Evolutionary conservation across 2,797 vertebrate genomes (phyloP).

Genomic region (Graptemys geographica): DNA sequence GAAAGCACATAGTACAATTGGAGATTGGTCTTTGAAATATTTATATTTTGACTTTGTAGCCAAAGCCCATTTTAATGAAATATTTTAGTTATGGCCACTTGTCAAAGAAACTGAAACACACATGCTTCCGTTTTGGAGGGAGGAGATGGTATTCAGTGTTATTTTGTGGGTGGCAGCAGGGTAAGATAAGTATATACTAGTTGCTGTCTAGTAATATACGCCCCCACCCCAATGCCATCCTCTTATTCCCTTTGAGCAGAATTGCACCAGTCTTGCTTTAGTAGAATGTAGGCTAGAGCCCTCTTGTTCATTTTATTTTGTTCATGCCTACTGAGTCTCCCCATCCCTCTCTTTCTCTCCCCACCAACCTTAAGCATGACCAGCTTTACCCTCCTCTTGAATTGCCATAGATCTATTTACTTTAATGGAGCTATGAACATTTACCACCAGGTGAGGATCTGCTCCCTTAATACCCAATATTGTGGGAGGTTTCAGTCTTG

Average conservation of each 20-base stretch:
- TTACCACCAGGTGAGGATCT: not conserved
- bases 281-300: not conserved
- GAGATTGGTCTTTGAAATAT: slow-evolving; percentile 42
- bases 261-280: rapidly evolving
- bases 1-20: not conserved
- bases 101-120: slow-evolving; percentile 27
- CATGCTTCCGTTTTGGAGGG: not conserved
- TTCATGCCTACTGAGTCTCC: not conserved
- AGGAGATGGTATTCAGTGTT: not conserved
- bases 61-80: slow-evolving; percentile 17
- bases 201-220: not conserved
- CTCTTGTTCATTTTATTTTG: not conserved
- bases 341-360: not conserved
- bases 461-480: not conserved
- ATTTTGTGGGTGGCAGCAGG: not conserved
- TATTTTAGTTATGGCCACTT: slow-evolving; percentile 15
- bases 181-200: not conserved
- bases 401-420: not conserved
- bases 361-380: not conserved
- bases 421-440: not conserved
- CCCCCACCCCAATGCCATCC: not conserved
- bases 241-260: not conserved
- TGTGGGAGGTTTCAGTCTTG: not conserved
- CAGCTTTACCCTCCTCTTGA: not conserved
- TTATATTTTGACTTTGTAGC: slow-evolving; percentile 31